phyloP scores from a whole-genome alignment of 2,888 invertebrate species.

The Mellilla xanthometata region DNA sequence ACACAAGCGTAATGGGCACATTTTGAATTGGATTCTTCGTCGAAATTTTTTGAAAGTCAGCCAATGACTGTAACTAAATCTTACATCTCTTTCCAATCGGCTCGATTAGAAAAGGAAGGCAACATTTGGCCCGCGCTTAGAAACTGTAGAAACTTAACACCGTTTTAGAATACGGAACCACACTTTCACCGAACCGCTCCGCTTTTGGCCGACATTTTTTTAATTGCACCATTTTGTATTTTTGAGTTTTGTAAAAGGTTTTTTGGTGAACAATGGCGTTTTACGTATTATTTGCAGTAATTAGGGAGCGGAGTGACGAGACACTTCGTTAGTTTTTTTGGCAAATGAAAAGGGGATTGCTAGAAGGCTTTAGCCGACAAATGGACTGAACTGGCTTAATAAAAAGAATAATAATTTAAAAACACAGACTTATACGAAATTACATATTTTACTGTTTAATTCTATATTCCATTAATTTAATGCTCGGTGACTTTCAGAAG shows the following conservation, averaged over 20 bases:
- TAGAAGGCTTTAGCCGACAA: constrained; percentile 1
- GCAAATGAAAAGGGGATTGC: constrained; percentile 27
- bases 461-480: too few species aligned
- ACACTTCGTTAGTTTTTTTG: constrained; percentile 44
- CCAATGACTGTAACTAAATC: too few species aligned
- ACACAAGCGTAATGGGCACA: too few species aligned
- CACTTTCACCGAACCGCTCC: background rate
- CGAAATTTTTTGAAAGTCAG: too few species aligned
- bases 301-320: constrained; percentile 75
- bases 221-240: constrained; percentile 59
- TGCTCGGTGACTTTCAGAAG: too few species aligned
- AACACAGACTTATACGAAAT: too few species aligned
- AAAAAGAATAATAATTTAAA: too few species aligned
- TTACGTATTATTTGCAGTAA: constrained; percentile 72
- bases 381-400: too few species aligned
- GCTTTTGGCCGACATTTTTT: constrained; percentile 44
- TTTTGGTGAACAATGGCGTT: constrained; percentile 67
- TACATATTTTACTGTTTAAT: too few species aligned
- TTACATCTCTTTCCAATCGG: background rate
- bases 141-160: background rate
- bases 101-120: background rate
- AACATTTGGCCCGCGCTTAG: background rate
- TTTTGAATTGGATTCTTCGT: too few species aligned
- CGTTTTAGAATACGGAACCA: constrained; percentile 6
- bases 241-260: constrained; percentile 56